These are phyloP conservation scores for Etia nguti DNA, from an alignment of 2,113 vertebrate species.

Conservation along the genomic window DNA sequence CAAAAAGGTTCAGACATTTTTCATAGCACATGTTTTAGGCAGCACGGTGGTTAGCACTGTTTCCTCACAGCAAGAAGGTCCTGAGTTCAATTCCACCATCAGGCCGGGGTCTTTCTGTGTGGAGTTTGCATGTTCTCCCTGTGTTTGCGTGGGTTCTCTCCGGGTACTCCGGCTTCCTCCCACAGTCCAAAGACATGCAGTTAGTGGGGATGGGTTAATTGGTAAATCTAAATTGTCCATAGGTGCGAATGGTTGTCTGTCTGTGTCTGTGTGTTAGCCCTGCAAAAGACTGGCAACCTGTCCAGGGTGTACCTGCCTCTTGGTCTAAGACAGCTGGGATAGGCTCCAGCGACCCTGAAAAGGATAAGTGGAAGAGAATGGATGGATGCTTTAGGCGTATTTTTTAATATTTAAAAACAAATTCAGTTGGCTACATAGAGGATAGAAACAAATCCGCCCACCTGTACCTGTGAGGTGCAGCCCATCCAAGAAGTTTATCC, in stretches of 20 bases:
- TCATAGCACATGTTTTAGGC: accelerated
- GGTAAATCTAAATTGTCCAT: not conserved
- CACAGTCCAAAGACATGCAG: not conserved
- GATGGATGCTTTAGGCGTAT: too few species aligned
- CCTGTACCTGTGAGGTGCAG: too few species aligned
- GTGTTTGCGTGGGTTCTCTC: not conserved
- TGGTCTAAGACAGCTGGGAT: too few species aligned
- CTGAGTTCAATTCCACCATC: not conserved
- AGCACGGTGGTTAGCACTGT: not conserved
- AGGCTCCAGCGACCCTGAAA: too few species aligned
- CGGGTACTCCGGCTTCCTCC: not conserved
- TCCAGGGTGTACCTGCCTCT: too few species aligned
- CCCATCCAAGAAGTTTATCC: too few species aligned
- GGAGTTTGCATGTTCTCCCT: not conserved
- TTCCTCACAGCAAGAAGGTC: not conserved
- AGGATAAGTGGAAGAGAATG: too few species aligned
- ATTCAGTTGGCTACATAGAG: too few species aligned
- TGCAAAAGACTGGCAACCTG: not conserved
- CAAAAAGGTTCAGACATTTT: not conserved
- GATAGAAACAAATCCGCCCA: too few species aligned
- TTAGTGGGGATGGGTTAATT: accelerated
- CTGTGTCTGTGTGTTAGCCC: not conserved
- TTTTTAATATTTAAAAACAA: too few species aligned
- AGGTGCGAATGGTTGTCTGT: not conserved
- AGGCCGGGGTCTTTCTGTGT: accelerated